A percentile compares a stretch with the other conserved stretches of the same genome.
Evolutionary conservation across 2,113 vertebrate genomes (phyloP).

Genomic region (Festucalex cinctus): DNA sequence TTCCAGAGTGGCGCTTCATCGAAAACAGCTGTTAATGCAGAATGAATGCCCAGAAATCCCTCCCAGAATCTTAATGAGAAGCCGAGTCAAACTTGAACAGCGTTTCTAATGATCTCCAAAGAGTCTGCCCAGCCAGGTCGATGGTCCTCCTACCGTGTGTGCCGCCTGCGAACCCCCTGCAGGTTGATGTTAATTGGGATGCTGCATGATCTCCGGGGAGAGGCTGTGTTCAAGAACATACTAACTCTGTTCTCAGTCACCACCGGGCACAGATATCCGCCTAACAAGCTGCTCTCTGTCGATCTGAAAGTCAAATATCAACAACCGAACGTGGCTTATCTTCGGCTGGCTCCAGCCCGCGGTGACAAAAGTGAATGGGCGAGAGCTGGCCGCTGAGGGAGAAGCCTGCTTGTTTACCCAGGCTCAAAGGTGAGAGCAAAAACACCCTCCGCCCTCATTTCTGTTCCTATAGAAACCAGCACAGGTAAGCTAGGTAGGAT

Average conservation of each 20-base stretch:
- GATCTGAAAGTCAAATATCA: conserved; percentile 39
- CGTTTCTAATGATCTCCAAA: conserved; percentile 31
- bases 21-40: background rate
- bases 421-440: conserved; percentile 62
- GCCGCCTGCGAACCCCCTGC: conserved; percentile 68
- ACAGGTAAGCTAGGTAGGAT: conserved; percentile 60
- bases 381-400: conserved; percentile 29
- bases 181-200: conserved; percentile 81
- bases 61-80: conserved; percentile 7
- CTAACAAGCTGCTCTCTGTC: conserved; percentile 24
- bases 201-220: conserved; percentile 73
- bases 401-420: conserved; percentile 48
- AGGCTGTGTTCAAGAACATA: conserved; percentile 61
- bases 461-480: conserved; percentile 71
- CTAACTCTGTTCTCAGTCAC: conserved; percentile 28
- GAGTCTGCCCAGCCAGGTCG: conserved; percentile 13
- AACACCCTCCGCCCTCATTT: conserved; percentile 48
- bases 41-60: background rate
- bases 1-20: background rate
- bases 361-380: conserved; percentile 13
- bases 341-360: conserved; percentile 17
- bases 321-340: conserved; percentile 19
- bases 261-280: conserved; percentile 12
- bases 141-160: conserved; percentile 70
- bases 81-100: conserved; percentile 4